Conservation (phyloP, 1,140 invertebrate genomes). For the Daktulosphaira vitifoliae region DNA sequence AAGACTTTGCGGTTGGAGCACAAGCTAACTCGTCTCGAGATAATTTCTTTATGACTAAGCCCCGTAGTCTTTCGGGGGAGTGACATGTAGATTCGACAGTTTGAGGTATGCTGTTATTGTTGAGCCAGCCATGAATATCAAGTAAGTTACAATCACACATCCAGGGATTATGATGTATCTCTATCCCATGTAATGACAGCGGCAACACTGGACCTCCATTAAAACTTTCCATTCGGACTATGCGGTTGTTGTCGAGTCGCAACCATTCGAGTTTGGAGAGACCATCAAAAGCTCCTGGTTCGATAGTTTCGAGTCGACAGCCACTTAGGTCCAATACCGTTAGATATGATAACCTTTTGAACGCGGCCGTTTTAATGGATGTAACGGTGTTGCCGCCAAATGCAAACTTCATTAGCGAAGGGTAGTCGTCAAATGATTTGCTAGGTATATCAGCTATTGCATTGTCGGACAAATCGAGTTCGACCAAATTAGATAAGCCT, state of each 20-base stretch:
- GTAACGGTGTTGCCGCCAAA: slow-evolving; percentile 72
- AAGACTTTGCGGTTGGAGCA: slow-evolving; percentile 61
- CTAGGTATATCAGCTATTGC: slow-evolving; percentile 67
- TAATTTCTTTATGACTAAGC: slow-evolving; percentile 58
- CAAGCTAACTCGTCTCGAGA: slow-evolving; percentile 69
- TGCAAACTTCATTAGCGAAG: slow-evolving; percentile 68
- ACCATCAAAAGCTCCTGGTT: slow-evolving; percentile 71
- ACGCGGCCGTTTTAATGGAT: slow-evolving; percentile 58
- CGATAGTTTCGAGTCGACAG: slow-evolving; percentile 67
- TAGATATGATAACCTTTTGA: slow-evolving; percentile 61
- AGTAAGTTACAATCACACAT: slow-evolving; percentile 73
- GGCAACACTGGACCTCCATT: slow-evolving; percentile 60
- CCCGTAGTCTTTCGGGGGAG: slow-evolving; percentile 57
- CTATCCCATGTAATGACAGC: slow-evolving; percentile 62
- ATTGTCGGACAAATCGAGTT: slow-evolving; percentile 78
- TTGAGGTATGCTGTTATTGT: slow-evolving; percentile 61
- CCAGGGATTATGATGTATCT: slow-evolving; percentile 81
- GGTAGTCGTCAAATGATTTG: slow-evolving; percentile 63
- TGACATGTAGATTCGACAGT: slow-evolving; percentile 63
- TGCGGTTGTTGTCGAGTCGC: slow-evolving; percentile 68
- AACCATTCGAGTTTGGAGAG: slow-evolving; percentile 74
- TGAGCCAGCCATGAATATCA: slow-evolving; percentile 67
- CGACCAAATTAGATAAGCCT: slow-evolving; percentile 76
- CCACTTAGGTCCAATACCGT: slow-evolving; percentile 74
- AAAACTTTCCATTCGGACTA: slow-evolving; percentile 59